phyloP scores from a whole-genome alignment of 1,140 invertebrate species.

The Caligus rogercresseyi region DNA sequence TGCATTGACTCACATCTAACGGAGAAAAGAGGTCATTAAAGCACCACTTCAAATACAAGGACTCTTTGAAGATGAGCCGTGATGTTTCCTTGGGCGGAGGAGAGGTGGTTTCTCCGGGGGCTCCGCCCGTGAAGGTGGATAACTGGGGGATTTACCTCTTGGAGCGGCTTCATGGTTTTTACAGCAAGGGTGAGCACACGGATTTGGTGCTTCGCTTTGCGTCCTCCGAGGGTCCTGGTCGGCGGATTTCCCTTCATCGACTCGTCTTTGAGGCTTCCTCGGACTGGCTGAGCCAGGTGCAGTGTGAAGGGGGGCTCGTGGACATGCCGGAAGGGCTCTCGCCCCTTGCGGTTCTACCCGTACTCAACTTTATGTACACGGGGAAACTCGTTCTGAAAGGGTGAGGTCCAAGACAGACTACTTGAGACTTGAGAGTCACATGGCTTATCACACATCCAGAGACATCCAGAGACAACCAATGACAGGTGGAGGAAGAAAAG shows the following conservation, averaged over 20 bases:
- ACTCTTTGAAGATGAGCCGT: not conserved
- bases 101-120: too few relatives aligned
- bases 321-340: constrained; percentile 1
- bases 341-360: not conserved
- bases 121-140: constrained; percentile 7
- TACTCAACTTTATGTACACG: constrained; percentile 11
- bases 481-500: too few relatives aligned
- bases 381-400: constrained; percentile 1
- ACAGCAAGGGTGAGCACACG: not conserved
- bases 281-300: not conserved
- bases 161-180: not conserved
- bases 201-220: constrained; percentile 4
- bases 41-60: not conserved
- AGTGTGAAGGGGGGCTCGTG: not conserved
- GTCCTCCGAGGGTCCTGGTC: too few relatives aligned
- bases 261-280: not conserved
- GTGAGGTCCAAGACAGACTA: too few relatives aligned
- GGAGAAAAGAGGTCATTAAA: not conserved
- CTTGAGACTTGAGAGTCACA: too few relatives aligned
- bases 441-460: too few relatives aligned
- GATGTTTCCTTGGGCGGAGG: not conserved
- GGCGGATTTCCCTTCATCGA: not conserved
- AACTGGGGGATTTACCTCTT: constrained; percentile 16
- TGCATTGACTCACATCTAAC: not conserved
- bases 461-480: too few relatives aligned